phyloP scores from a whole-genome alignment of 2,888 invertebrate species.

The Drosophila flavopinicola region DNA sequence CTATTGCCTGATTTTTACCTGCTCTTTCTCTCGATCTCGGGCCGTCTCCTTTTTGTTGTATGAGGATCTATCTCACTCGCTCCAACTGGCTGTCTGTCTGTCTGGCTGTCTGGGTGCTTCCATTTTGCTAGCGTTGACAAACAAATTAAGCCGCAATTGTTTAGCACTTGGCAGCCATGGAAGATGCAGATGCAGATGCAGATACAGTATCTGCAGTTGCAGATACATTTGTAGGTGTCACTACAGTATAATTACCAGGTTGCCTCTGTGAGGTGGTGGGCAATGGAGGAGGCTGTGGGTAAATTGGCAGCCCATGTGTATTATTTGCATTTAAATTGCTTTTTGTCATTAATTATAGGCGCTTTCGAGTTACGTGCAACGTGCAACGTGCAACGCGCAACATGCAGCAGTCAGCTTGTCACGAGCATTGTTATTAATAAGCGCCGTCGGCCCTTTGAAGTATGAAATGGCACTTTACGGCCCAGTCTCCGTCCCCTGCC shows the following conservation, averaged over 20 bases:
- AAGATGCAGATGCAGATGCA: slow-evolving; percentile 16
- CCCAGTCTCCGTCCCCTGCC: neutral
- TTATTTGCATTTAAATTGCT: slow-evolving; percentile 53
- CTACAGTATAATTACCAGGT: slow-evolving; percentile 39
- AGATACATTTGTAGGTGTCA: slow-evolving; percentile 25
- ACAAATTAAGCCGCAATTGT: slow-evolving; percentile 62
- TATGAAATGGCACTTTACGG: slow-evolving; percentile 33
- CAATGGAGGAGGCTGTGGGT: slow-evolving; percentile 9
- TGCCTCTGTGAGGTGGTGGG: too few species aligned
- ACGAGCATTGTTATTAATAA: slow-evolving; percentile 44
- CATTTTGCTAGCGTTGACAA: slow-evolving; percentile 50
- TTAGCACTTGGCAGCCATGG: slow-evolving; percentile 39
- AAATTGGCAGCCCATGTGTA: slow-evolving; percentile 39
- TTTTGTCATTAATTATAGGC: slow-evolving; percentile 43
- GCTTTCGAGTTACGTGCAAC: slow-evolving; percentile 31
- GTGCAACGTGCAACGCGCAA: neutral
- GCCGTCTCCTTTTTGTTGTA: neutral
- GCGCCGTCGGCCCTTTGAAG: slow-evolving; percentile 42
- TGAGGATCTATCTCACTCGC: slow-evolving; percentile 8
- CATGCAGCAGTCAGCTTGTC: slow-evolving; percentile 12
- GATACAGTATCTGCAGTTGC: neutral
- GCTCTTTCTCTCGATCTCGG: neutral
- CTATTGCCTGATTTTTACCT: neutral
- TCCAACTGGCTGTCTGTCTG: neutral
- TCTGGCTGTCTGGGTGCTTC: neutral